These are phyloP conservation scores for Chaetorhynchus papuensis DNA, from an alignment of 2,113 vertebrate genomes.

Conservation along the genomic window DNA sequence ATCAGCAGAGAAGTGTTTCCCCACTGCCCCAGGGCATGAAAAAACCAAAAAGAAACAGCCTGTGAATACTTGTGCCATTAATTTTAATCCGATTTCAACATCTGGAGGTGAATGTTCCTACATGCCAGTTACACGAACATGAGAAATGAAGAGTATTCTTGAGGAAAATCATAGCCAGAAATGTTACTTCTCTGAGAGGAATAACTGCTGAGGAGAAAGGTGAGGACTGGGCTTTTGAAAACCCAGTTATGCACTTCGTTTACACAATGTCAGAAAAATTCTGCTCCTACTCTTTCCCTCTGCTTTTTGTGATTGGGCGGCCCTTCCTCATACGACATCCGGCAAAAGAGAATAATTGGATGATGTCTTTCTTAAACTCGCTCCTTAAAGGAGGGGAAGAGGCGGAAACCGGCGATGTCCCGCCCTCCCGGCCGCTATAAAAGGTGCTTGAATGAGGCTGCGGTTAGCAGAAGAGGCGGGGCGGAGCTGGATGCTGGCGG, in stretches of 20 bases:
- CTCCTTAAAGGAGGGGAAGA: too few species aligned
- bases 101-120: not conserved
- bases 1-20: not conserved
- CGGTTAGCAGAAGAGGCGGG: too few species aligned
- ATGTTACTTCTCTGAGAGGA: not conserved
- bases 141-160: not conserved
- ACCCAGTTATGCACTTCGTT: rapidly evolving
- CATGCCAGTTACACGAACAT: rapidly evolving
- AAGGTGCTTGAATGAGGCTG: too few species aligned
- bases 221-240: not conserved
- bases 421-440: too few species aligned
- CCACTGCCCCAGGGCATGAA: not conserved
- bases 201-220: not conserved
- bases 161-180: not conserved
- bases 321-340: not conserved
- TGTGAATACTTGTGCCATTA: not conserved
- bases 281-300: too few species aligned
- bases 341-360: too few species aligned
- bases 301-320: rapidly evolving
- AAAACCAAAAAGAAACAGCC: not conserved
- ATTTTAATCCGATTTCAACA: not conserved
- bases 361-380: too few species aligned
- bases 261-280: rapidly evolving
- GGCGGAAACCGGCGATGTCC: too few species aligned
- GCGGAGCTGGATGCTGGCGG: too few species aligned